A percentile compares a stretch with the other conserved stretches of the same genome.
Conservation (phyloP, 2,888 invertebrate genomes). For the Ectropis crepuscularia region DNA sequence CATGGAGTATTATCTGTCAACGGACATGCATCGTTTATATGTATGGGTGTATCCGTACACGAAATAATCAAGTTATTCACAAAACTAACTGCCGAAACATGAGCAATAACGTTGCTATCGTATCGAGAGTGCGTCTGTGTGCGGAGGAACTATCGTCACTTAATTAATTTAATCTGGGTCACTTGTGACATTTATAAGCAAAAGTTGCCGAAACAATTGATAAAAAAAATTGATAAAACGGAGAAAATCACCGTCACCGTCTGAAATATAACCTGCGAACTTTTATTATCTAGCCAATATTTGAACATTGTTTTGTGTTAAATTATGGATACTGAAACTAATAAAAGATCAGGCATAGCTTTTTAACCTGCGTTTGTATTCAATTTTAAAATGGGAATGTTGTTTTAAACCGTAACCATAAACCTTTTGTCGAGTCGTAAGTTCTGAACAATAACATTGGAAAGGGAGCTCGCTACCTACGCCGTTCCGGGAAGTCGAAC, state of each 20-base stretch:
- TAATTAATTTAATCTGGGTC: slow-evolving; percentile 45
- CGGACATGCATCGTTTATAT: slow-evolving; percentile 74
- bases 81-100: slow-evolving; percentile 59
- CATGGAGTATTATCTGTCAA: slow-evolving; percentile 83
- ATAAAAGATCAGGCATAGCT: background rate
- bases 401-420: slow-evolving; percentile 38
- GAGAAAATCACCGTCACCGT: slow-evolving; percentile 15
- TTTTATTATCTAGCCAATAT: background rate
- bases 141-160: slow-evolving; percentile 34
- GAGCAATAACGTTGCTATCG: slow-evolving; percentile 31
- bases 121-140: slow-evolving; percentile 30
- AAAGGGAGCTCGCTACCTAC: slow-evolving; percentile 55
- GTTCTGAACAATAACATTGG: slow-evolving; percentile 53
- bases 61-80: slow-evolving; percentile 75
- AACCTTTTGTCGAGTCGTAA: slow-evolving; percentile 48
- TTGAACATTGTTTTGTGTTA: background rate
- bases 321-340: background rate
- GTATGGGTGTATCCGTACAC: slow-evolving; percentile 63
- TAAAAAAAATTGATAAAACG: slow-evolving; percentile 33
- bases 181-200: slow-evolving; percentile 32
- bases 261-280: background rate
- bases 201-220: slow-evolving; percentile 34
- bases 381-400: slow-evolving; percentile 25
- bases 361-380: slow-evolving; percentile 7
- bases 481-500: slow-evolving; percentile 75